Conservation (phyloP, 2,888 invertebrate genomes). For the Xestia sexstrigata region DNA sequence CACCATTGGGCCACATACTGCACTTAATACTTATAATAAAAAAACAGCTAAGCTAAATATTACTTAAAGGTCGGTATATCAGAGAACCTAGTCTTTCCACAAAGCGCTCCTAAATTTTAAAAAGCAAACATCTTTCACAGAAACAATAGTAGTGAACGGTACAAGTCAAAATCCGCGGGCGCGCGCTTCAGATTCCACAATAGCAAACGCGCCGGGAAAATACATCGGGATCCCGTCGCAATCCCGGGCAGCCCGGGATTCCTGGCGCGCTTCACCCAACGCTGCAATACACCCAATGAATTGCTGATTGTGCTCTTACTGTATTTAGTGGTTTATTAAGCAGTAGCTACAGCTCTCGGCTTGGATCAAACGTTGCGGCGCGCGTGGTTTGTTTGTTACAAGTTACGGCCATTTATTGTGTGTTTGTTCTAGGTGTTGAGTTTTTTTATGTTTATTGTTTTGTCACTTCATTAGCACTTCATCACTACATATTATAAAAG, state of each 20-base stretch:
- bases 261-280: constrained; percentile 66
- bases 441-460: neutral
- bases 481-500: too few species aligned
- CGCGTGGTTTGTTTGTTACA: constrained; percentile 7
- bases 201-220: constrained; percentile 63
- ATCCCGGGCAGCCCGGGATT: constrained; percentile 67
- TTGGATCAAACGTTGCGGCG: constrained; percentile 8
- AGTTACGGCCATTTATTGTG: constrained; percentile 6
- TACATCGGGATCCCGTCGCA: constrained; percentile 66
- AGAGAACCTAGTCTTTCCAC: neutral
- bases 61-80: neutral
- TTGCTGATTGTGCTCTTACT: constrained; percentile 67
- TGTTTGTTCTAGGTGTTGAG: neutral
- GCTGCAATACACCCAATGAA: constrained; percentile 65
- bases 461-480: too few species aligned
- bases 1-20: too few species aligned
- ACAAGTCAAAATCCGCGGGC: constrained; percentile 61
- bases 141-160: constrained; percentile 43
- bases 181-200: constrained; percentile 66
- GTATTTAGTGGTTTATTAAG: constrained; percentile 67
- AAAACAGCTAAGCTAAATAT: neutral
- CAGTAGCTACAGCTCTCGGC: constrained; percentile 14
- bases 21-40: too few species aligned
- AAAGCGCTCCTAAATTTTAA: constrained; percentile 41
- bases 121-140: constrained; percentile 55